Percentiles rank a stretch among this genome's conserved stretches.
Evolutionary conservation across 2,797 vertebrate genomes (phyloP).

Genomic region (Lithobates pipiens): DNA sequence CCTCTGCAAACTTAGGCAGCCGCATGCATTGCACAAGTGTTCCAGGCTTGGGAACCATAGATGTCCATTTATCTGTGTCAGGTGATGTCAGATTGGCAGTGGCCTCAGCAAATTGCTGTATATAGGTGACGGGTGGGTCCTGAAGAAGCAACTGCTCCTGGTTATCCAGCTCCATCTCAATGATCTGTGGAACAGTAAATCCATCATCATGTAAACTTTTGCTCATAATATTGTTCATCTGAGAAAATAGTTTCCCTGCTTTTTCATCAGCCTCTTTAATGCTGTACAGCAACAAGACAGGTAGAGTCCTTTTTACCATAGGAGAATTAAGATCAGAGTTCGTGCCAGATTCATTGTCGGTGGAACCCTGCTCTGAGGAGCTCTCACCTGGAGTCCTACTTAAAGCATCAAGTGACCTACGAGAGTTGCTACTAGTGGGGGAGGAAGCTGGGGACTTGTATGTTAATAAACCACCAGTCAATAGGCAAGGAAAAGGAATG

Average conservation of each 20-base stretch:
- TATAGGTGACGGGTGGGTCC: constrained; percentile 97
- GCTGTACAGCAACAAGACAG: constrained; percentile 93
- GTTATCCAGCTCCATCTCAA: constrained; percentile 97
- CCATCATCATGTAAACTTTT: constrained; percentile 97
- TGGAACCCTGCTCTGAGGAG: constrained; percentile 89
- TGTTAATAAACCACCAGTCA: constrained; percentile 93
- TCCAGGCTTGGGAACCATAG: constrained; percentile 91
- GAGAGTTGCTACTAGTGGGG: constrained; percentile 83
- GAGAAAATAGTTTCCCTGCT: constrained; percentile 94
- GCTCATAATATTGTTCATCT: constrained; percentile 98
- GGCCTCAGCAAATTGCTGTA: constrained; percentile 98
- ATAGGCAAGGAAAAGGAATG: constrained; percentile 98
- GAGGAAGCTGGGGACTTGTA: constrained; percentile 91
- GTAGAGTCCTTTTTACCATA: constrained; percentile 91
- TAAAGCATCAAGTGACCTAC: constrained; percentile 88
- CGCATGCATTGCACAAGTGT: constrained; percentile 94
- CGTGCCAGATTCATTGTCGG: constrained; percentile 94
- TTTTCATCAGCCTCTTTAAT: constrained; percentile 98
- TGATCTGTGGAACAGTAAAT: constrained; percentile 98
- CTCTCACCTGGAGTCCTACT: constrained; percentile 91
- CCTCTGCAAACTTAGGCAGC: constrained; percentile 93
- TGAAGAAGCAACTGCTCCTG: constrained; percentile 96
- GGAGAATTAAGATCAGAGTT: constrained; percentile 89
- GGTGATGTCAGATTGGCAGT: constrained; percentile 86
- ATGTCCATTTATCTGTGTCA: constrained; percentile 94